phyloP scores from a whole-genome alignment of 2,113 vertebrate genomes.

The Calyptommatus sinebrachiatus region DNA sequence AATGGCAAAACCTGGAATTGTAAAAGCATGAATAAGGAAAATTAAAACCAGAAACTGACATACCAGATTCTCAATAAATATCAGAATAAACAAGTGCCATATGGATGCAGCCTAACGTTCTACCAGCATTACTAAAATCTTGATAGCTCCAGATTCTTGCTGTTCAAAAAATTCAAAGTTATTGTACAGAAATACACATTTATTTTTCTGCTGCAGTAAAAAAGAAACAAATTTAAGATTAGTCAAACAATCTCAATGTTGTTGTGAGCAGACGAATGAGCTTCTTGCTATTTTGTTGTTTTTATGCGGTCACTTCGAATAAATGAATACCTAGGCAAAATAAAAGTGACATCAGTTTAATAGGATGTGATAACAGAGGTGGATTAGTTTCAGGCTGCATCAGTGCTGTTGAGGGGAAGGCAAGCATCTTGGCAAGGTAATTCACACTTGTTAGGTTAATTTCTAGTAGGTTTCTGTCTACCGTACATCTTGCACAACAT shows the following conservation, averaged over 20 bases:
- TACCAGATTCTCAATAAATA: too few relatives aligned
- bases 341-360: slow-evolving; percentile 46
- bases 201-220: slow-evolving; percentile 4
- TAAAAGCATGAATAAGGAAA: too few relatives aligned
- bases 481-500: slow-evolving; percentile 51
- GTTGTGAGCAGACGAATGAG: slow-evolving; percentile 13
- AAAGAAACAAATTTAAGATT: slow-evolving; percentile 11
- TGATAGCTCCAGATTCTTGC: background rate
- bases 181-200: slow-evolving; percentile 22
- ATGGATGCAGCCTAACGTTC: too few relatives aligned
- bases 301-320: slow-evolving; percentile 40
- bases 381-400: slow-evolving; percentile 29
- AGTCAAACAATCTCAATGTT: slow-evolving; percentile 27
- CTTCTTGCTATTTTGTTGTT: background rate
- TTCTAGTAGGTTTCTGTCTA: slow-evolving; percentile 58
- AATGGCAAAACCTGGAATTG: too few relatives aligned
- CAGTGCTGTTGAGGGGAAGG: background rate
- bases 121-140: background rate
- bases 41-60: too few relatives aligned
- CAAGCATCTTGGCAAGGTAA: slow-evolving; percentile 50
- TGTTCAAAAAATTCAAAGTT: slow-evolving; percentile 21
- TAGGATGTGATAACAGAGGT: slow-evolving; percentile 36
- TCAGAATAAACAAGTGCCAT: too few relatives aligned
- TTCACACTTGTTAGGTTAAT: slow-evolving; percentile 53
- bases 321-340: slow-evolving; percentile 44